phyloP scores from a whole-genome alignment of 2,797 vertebrate species.

The Hylomyscus alleni region DNA sequence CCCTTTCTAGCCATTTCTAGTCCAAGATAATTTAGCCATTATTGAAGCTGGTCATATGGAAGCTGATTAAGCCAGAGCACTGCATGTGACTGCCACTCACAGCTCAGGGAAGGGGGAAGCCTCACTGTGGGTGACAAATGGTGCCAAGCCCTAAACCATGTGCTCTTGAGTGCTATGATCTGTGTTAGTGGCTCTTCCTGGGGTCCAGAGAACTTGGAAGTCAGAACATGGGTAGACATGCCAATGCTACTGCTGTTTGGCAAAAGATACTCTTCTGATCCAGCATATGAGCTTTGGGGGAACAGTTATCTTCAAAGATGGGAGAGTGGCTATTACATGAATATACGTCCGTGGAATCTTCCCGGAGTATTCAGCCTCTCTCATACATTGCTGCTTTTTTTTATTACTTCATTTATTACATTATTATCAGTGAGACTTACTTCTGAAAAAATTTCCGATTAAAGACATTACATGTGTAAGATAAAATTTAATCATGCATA shows the following conservation, averaged over 20 bases:
- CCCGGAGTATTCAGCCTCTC: not conserved
- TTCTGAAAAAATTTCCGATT: slow-evolving; percentile 44
- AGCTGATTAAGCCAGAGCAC: not conserved
- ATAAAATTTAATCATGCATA: slow-evolving; percentile 52
- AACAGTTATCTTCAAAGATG: not conserved
- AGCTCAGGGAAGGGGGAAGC: not conserved
- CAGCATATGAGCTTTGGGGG: too few species aligned
- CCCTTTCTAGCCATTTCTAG: not conserved
- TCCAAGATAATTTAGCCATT: not conserved
- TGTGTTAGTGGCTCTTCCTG: not conserved
- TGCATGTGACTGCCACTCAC: not conserved
- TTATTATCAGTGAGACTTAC: not conserved
- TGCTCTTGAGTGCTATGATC: not conserved
- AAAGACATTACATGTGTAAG: slow-evolving; percentile 3
- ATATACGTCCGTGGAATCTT: not conserved
- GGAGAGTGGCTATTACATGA: not conserved
- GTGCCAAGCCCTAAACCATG: not conserved
- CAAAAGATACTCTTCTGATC: not conserved
- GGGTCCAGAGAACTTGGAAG: not conserved
- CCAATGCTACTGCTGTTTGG: not conserved
- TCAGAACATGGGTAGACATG: too few species aligned
- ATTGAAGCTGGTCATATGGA: not conserved
- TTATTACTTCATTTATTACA: not conserved
- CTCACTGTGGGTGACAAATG: not conserved
- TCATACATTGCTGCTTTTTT: not conserved